Percentiles rank a stretch among this genome's conserved stretches.
phyloP scores from a whole-genome alignment of 2,797 vertebrate genomes.

The Hypotaenidia philippensis region DNA sequence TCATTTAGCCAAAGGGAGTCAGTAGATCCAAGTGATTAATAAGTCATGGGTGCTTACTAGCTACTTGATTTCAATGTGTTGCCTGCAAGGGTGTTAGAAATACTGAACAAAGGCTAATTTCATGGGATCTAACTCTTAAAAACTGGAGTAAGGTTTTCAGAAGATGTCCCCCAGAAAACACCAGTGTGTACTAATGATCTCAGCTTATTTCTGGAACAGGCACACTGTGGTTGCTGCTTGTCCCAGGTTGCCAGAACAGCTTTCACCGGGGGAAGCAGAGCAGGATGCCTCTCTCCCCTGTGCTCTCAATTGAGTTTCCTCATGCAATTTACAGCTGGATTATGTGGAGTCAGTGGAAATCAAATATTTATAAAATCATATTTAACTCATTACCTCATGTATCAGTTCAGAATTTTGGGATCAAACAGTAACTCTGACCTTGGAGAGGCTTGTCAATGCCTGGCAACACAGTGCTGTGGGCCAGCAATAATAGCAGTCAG shows the following conservation, averaged over 20 bases:
- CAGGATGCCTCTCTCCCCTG: not conserved
- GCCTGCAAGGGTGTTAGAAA: not conserved
- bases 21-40: not conserved
- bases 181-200: not conserved
- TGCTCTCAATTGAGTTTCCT: not conserved
- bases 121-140: not conserved
- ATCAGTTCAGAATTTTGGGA: not conserved
- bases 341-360: not conserved
- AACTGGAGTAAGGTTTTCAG: not conserved
- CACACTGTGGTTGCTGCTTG: not conserved
- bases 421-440: not conserved
- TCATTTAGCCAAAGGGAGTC: not conserved
- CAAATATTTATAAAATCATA: slow-evolving; percentile 57
- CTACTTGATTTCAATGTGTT: not conserved
- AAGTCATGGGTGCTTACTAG: not conserved
- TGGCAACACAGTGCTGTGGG: not conserved
- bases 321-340: slow-evolving; percentile 8
- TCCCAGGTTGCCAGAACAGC: not conserved
- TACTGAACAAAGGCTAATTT: not conserved
- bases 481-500: not conserved
- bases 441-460: not conserved
- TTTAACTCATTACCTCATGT: slow-evolving; percentile 33
- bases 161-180: not conserved
- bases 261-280: not conserved
- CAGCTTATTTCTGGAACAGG: not conserved